A percentile compares a stretch with the other conserved stretches of the same genome.
Conservation (phyloP, 2,113 vertebrate genomes). For the Panthera uncia region DNA sequence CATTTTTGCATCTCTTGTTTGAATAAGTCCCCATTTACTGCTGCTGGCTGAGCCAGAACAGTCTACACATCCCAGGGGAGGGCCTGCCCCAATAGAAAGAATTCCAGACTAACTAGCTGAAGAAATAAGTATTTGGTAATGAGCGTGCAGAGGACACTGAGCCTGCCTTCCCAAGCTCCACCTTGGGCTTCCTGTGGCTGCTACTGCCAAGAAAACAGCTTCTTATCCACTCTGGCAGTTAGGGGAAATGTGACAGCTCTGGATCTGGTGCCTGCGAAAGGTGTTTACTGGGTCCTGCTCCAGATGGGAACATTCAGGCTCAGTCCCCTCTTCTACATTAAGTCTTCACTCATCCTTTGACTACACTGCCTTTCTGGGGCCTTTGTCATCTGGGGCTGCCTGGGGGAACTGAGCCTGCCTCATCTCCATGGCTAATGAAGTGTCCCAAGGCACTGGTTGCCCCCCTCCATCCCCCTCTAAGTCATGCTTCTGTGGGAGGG, state of each 20-base stretch:
- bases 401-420: too few relatives aligned
- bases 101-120: not conserved
- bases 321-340: too few relatives aligned
- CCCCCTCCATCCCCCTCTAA: too few relatives aligned
- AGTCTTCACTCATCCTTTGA: accelerated
- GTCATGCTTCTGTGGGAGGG: not conserved
- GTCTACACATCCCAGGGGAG: not conserved
- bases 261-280: not conserved
- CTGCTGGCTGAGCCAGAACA: not conserved
- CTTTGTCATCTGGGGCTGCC: not conserved
- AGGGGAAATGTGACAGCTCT: not conserved
- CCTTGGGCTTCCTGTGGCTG: not conserved
- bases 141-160: not conserved
- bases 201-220: not conserved
- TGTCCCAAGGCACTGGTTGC: not conserved
- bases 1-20: not conserved
- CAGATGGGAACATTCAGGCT: too few relatives aligned
- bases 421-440: not conserved
- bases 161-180: not conserved
- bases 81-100: not conserved
- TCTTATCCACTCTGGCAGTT: too few relatives aligned
- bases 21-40: not conserved
- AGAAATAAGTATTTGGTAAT: not conserved
- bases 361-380: not conserved
- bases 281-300: not conserved